A percentile compares a stretch with the other conserved stretches of the same genome.
These are phyloP conservation scores for Rosalia funebris DNA, from an alignment of 2,888 invertebrate species.

Conservation along the genomic window DNA sequence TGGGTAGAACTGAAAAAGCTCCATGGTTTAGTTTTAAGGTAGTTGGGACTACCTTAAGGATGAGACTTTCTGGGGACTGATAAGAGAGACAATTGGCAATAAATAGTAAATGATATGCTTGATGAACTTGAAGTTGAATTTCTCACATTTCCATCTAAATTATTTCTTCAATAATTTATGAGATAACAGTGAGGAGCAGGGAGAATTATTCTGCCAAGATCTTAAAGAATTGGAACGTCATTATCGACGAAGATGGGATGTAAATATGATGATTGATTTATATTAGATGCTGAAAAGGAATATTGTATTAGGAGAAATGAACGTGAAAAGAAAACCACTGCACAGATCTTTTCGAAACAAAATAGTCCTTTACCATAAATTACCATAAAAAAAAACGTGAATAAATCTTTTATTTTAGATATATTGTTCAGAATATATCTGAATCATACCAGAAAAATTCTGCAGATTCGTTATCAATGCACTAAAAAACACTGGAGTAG, in stretches of 20 bases:
- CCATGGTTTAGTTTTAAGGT: not conserved
- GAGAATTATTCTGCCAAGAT: not conserved
- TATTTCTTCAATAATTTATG: not conserved
- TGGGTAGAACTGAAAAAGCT: not conserved
- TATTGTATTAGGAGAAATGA: no score
- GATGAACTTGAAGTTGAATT: not conserved
- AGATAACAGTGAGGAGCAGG: not conserved
- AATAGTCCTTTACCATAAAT: no score
- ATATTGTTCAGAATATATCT: no score
- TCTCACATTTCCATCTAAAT: not conserved
- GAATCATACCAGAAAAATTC: no score
- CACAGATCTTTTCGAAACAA: no score
- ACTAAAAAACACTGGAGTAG: no score
- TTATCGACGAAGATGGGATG: not conserved
- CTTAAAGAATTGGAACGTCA: not conserved
- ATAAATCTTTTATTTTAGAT: no score
- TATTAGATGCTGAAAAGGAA: not conserved
- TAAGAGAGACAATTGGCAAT: not conserved
- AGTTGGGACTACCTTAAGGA: not conserved
- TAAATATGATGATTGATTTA: not conserved
- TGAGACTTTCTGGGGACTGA: not conserved
- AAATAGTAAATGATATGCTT: not conserved
- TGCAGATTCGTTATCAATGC: no score
- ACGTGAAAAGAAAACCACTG: no score
- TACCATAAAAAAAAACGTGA: no score